A percentile compares a stretch with the other conserved stretches of the same genome.
These are phyloP conservation scores for Euura saliciscinereae DNA, from an alignment of 1,140 invertebrate genomes.

Conservation along the genomic window DNA sequence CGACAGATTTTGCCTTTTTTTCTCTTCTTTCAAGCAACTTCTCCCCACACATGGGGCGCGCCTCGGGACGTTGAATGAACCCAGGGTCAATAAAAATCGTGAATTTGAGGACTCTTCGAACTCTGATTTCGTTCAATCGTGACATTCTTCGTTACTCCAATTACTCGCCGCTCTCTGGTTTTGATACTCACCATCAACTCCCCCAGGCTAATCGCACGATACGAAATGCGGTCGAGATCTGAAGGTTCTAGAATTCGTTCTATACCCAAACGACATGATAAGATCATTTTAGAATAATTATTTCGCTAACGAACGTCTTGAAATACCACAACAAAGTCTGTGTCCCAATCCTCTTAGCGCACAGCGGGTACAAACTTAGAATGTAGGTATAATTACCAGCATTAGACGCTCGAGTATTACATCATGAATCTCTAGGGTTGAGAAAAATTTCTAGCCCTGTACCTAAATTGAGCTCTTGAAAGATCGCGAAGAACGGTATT, in stretches of 20 bases:
- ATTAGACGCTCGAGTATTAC: too few species aligned
- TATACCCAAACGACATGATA: not conserved
- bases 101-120: too few species aligned
- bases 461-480: not conserved
- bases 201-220: not conserved
- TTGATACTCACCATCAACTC: not conserved
- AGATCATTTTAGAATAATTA: conserved; percentile 23
- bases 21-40: not conserved
- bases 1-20: conserved; percentile 5
- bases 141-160: too few species aligned
- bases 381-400: too few species aligned
- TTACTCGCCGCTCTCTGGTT: not conserved
- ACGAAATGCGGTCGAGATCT: not conserved
- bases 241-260: not conserved
- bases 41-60: too few species aligned
- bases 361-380: not conserved
- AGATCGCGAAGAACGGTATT: too few species aligned
- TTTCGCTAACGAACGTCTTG: conserved; percentile 55
- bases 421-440: too few species aligned
- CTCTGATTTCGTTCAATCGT: too few species aligned
- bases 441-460: too few species aligned
- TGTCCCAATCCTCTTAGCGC: conserved; percentile 47
- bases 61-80: too few species aligned
- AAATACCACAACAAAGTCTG: conserved; percentile 52
- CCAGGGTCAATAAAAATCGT: too few species aligned